A percentile compares a stretch with the other conserved stretches of the same genome.
Conservation (phyloP, 2,888 invertebrate genomes). For the Eledona agricola region DNA sequence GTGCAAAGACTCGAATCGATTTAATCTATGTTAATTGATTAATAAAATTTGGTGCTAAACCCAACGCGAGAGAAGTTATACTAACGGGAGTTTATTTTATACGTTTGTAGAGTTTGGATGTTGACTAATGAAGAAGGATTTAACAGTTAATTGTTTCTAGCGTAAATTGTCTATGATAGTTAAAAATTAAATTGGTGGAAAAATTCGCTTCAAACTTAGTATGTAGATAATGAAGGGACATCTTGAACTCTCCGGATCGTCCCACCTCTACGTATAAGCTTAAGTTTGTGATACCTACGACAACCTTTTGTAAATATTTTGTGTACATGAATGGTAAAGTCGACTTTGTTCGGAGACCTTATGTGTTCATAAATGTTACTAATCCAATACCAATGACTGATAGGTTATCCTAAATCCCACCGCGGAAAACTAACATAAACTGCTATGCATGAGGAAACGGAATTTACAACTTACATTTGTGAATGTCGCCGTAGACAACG, state of each 20-base stretch:
- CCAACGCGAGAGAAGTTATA: slow-evolving; percentile 3
- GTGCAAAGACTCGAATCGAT: slow-evolving; percentile 6
- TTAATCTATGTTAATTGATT: slow-evolving; percentile 13
- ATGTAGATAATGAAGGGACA: slow-evolving; percentile 19
- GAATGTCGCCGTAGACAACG: slow-evolving; percentile 10
- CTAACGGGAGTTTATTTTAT: slow-evolving; percentile 12
- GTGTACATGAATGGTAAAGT: slow-evolving; percentile 18
- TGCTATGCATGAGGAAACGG: slow-evolving; percentile 56
- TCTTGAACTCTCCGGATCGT: background rate
- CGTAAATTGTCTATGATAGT: too few species aligned
- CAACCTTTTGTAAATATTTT: slow-evolving; percentile 29
- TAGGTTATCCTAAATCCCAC: slow-evolving; percentile 31
- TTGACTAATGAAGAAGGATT: slow-evolving; percentile 10
- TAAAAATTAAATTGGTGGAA: too few species aligned
- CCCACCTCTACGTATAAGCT: slow-evolving; percentile 21
- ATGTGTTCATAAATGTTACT: slow-evolving; percentile 41
- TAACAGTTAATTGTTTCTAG: slow-evolving; percentile 3
- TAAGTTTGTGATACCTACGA: slow-evolving; percentile 32
- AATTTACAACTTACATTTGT: slow-evolving; percentile 43
- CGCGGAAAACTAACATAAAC: slow-evolving; percentile 35
- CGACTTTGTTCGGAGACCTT: slow-evolving; percentile 35
- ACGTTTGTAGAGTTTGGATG: slow-evolving; percentile 4
- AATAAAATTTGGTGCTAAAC: slow-evolving; percentile 27
- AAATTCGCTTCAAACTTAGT: slow-evolving; percentile 38
- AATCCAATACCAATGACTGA: slow-evolving; percentile 36